A percentile compares a stretch with the other conserved stretches of the same genome.
phyloP scores from a whole-genome alignment of 1,140 invertebrate genomes.

The Microplitis mediator region DNA sequence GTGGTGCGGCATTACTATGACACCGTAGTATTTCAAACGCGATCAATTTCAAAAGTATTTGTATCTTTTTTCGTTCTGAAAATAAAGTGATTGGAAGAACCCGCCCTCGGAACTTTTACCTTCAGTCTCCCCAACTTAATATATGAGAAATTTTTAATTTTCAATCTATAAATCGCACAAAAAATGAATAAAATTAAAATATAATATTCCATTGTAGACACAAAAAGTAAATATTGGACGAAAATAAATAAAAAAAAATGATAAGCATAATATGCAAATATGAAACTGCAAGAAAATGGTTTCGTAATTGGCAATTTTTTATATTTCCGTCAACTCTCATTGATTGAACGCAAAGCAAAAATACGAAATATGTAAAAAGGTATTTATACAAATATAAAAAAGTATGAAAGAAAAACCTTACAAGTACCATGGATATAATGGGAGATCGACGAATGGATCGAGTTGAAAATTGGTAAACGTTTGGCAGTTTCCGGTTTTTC shows the following conservation, averaged over 20 bases:
- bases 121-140: no score
- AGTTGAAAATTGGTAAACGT: slow-evolving; percentile 20
- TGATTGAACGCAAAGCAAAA: background rate
- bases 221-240: background rate
- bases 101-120: no score
- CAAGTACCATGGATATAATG: slow-evolving; percentile 3
- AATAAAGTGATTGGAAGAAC: no score
- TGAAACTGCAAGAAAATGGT: background rate
- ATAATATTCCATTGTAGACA: no score
- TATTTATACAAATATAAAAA: slow-evolving; percentile 6
- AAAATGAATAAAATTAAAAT: no score
- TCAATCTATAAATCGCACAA: no score
- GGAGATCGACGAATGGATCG: slow-evolving; percentile 15
- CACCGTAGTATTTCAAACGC: no score
- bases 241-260: background rate
- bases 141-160: no score
- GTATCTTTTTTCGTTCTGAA: no score
- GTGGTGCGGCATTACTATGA: no score
- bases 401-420: no score
- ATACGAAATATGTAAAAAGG: slow-evolving; percentile 1
- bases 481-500: slow-evolving; percentile 23
- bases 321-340: background rate
- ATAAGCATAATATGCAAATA: background rate
- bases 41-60: no score
- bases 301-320: background rate